A percentile compares a stretch with the other conserved stretches of the same genome.
phyloP scores from a whole-genome alignment of 2,888 invertebrate species.

The Metellina segmentata region DNA sequence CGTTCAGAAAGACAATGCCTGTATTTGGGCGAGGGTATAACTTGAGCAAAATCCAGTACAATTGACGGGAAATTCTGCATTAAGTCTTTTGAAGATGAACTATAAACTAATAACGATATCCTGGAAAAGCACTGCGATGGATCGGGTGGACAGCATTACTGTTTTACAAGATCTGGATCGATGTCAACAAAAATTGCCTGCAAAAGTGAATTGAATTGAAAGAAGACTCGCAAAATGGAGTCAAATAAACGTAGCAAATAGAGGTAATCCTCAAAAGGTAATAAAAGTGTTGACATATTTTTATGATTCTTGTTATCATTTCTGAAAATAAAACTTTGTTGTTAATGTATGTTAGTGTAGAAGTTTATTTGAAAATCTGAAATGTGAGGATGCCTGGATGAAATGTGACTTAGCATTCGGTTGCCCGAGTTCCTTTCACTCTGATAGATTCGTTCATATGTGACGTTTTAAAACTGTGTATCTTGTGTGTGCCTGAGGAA shows the following conservation, averaged over 20 bases:
- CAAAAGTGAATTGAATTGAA: constrained; percentile 4
- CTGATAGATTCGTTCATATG: background rate
- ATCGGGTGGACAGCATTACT: background rate
- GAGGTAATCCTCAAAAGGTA: constrained; percentile 45
- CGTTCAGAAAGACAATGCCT: background rate
- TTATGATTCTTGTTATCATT: constrained; percentile 37
- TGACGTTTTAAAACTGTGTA: background rate
- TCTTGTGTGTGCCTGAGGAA: background rate
- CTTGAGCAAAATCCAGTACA: constrained; percentile 20
- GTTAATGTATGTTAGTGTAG: constrained; percentile 39
- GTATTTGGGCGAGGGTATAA: constrained; percentile 32
- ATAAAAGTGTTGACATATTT: constrained; percentile 33
- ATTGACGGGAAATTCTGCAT: background rate
- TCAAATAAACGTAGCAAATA: background rate
- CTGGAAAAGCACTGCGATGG: background rate
- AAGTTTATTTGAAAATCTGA: constrained; percentile 20
- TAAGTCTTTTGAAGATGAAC: background rate
- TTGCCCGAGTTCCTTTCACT: constrained; percentile 43
- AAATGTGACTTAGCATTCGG: constrained; percentile 71
- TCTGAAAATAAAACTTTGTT: constrained; percentile 46
- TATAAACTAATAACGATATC: background rate
- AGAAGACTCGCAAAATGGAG: background rate
- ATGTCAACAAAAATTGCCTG: background rate
- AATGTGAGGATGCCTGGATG: constrained; percentile 3
- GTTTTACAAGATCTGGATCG: background rate